Percentiles rank a stretch among this genome's conserved stretches.
These are phyloP conservation scores for Oxycera nigricornis DNA, from an alignment of 2,888 invertebrate genomes.

Conservation along the genomic window DNA sequence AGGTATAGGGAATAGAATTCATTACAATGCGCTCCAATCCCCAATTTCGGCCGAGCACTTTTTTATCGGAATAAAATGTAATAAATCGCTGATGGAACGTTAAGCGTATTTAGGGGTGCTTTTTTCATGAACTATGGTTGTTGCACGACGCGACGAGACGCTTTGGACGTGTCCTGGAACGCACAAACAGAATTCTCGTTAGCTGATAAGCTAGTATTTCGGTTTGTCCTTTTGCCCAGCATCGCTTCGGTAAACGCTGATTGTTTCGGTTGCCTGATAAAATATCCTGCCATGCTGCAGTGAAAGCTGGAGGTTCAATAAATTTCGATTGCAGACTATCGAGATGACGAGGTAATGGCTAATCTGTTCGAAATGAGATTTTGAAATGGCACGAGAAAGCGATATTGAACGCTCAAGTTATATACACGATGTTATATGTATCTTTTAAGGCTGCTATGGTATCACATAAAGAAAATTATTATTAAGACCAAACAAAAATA, in stretches of 20 bases:
- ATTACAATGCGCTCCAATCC: conserved; percentile 26
- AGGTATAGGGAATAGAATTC: conserved; percentile 30
- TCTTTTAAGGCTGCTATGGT: too few species aligned
- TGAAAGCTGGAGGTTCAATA: not conserved
- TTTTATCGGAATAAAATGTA: conserved; percentile 14
- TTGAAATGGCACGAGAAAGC: not conserved
- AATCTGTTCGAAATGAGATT: not conserved
- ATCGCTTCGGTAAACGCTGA: conserved; percentile 7
- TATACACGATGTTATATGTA: too few species aligned
- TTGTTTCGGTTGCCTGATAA: conserved; percentile 13
- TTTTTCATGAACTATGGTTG: not conserved
- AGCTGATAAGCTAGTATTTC: conserved; percentile 27
- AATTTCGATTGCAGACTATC: conserved; percentile 12
- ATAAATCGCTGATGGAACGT: conserved; percentile 31
- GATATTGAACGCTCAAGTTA: too few species aligned
- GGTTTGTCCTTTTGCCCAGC: not conserved
- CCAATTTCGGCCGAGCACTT: conserved; percentile 13
- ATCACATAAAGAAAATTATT: too few species aligned
- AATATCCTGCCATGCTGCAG: conserved; percentile 1
- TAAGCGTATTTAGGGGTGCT: conserved; percentile 34
- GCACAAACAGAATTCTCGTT: not conserved
- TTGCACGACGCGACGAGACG: not conserved
- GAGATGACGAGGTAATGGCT: conserved; percentile 12
- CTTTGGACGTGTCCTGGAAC: conserved; percentile 21
- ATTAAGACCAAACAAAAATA: too few species aligned